Evolutionary conservation across 2,797 vertebrate species (phyloP).

Genomic region (Anolis apletophallus): DNA sequence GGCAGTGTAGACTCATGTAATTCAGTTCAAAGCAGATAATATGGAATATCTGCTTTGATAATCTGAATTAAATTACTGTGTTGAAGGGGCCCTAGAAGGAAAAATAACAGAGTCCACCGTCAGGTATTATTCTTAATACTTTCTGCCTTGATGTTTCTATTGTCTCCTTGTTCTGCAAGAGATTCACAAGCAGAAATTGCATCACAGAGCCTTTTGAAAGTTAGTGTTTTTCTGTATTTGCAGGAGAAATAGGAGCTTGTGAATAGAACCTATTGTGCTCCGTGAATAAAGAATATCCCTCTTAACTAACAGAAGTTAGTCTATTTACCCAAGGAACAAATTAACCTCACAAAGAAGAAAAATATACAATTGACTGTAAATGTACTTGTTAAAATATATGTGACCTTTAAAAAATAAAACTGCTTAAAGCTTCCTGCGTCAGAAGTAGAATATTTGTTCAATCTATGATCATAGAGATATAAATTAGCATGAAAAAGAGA

Average conservation of each 20-base stretch:
- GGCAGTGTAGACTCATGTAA: no score
- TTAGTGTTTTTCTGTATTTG: slow-evolving; percentile 42
- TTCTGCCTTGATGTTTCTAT: background rate
- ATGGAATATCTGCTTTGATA: no score
- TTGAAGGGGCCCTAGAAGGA: background rate
- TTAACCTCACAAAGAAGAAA: slow-evolving; percentile 50
- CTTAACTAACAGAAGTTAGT: slow-evolving; percentile 61
- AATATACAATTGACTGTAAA: slow-evolving; percentile 61
- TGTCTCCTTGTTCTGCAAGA: slow-evolving; percentile 12
- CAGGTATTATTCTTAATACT: slow-evolving; percentile 37
- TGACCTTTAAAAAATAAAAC: slow-evolving; percentile 12
- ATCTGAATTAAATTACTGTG: no score
- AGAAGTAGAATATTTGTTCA: slow-evolving; percentile 4
- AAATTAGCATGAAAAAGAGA: background rate
- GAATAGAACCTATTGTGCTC: slow-evolving; percentile 65
- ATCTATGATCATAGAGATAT: background rate
- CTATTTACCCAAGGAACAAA: slow-evolving; percentile 63
- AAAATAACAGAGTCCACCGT: background rate
- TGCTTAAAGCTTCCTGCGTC: slow-evolving; percentile 21
- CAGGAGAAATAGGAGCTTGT: slow-evolving; percentile 23
- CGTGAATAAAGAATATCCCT: slow-evolving; percentile 62
- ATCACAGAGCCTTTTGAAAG: slow-evolving; percentile 33
- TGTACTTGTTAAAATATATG: slow-evolving; percentile 45
- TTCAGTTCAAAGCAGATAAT: no score
- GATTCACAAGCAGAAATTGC: slow-evolving; percentile 49